Conservation (phyloP, 2,797 vertebrate genomes). For the Syndactyla subalaris region DNA sequence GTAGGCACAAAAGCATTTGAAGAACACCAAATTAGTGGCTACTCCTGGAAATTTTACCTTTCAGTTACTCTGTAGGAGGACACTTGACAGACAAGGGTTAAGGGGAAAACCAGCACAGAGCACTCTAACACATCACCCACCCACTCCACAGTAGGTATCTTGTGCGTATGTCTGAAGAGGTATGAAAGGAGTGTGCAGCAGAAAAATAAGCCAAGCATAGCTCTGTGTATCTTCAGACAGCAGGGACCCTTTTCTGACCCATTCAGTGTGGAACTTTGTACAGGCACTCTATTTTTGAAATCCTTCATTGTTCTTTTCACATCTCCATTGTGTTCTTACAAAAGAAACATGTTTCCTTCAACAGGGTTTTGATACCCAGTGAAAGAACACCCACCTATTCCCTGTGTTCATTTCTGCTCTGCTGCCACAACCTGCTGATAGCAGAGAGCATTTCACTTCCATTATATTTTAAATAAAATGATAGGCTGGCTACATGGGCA, state of each 20-base stretch:
- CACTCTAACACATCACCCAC: not conserved
- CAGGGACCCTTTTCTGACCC: not conserved
- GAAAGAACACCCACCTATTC: not conserved
- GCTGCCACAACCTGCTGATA: constrained; percentile 32
- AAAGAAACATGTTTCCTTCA: constrained; percentile 2
- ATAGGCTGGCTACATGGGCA: constrained; percentile 6
- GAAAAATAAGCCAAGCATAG: not conserved
- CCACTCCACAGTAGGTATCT: not conserved
- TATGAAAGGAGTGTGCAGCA: not conserved
- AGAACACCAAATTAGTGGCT: not conserved
- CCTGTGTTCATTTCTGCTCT: not conserved
- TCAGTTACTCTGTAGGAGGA: not conserved
- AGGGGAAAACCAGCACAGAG: not conserved
- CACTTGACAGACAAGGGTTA: not conserved
- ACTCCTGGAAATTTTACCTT: not conserved
- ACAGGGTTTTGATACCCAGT: not conserved
- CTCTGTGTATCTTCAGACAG: not conserved
- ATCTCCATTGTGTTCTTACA: not conserved
- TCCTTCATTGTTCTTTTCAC: not conserved
- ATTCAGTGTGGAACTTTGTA: not conserved
- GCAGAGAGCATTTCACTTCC: not conserved
- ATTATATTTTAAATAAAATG: constrained; percentile 36
- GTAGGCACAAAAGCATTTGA: not conserved
- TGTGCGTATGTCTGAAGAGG: not conserved
- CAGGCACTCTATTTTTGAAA: not conserved